Evolutionary conservation across 2,888 invertebrate species (phyloP), one percentile per base, ranked within the genome.

Genomic region (Papilio gigon): DNA sequence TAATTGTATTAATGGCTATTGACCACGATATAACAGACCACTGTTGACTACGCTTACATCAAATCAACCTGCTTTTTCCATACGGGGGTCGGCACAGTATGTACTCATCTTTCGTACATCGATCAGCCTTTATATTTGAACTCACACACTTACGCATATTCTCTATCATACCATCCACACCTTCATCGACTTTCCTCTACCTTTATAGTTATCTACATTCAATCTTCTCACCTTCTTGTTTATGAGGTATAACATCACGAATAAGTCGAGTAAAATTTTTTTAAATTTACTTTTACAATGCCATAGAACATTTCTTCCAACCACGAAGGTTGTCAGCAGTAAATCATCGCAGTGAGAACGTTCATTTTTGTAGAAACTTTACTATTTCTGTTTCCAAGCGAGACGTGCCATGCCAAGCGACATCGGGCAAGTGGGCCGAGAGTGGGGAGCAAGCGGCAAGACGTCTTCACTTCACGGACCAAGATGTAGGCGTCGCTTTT

Each of bases 341-440:
- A 56, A 56, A 30, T 17, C 3, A 17, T 56, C 8, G 30, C 30
- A 56, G 53, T 30, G 30, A 30, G 30, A 56, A 50, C 27, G 27
- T 50, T 50, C 27, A 27, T 30, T 44, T 27, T 64, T 25, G n/a
- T 59, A 68, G 63, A 70, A 67, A 67, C 44, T 61, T 33, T 47
- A 70, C 62, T 67, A 67, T 63, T 47, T 56, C 33, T 30, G 33
- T 58, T 65, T 58, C 50, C 58, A 65, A 42, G 65, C 33, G 50
- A 61, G 37, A 40, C 27, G 9, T 40, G 37, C 37, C 67, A 35
- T 17, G 4, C 37, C 60, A 50, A 30, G 60, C 61, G 20, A 60
- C 47, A 50, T 12, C 47, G 67, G 61, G 22, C 67, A 61, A 47
- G 37, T 67, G 60, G 65, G 65, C 58, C 65, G 58, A 58, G 65